These are phyloP conservation scores for Heliconius charithonia DNA, from an alignment of 2,888 invertebrate species.

Conservation along the genomic window DNA sequence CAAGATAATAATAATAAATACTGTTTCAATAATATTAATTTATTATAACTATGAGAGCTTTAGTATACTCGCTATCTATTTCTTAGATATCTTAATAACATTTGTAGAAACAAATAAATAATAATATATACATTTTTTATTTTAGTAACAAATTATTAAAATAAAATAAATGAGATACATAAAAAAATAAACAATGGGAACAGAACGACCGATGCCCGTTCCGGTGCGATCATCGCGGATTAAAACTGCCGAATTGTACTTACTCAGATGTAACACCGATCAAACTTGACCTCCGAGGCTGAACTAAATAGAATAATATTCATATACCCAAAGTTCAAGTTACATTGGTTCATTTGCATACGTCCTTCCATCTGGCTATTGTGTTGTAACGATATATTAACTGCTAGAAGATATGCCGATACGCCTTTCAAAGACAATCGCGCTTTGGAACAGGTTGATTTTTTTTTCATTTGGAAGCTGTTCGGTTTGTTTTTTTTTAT, in stretches of 20 bases:
- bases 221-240: conserved; percentile 75
- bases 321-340: conserved; percentile 52
- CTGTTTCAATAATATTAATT: too few species aligned
- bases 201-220: conserved; percentile 63
- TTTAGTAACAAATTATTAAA: neutral
- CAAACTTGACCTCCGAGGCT: conserved; percentile 44
- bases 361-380: conserved; percentile 71
- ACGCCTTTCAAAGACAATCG: conserved; percentile 53
- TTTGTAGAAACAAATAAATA: too few species aligned
- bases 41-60: too few species aligned
- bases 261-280: conserved; percentile 63
- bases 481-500: neutral
- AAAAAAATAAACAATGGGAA: conserved; percentile 57
- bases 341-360: conserved; percentile 63
- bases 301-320: conserved; percentile 45
- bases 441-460: conserved; percentile 12
- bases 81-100: too few species aligned
- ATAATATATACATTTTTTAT: too few species aligned
- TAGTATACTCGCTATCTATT: too few species aligned
- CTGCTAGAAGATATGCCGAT: conserved; percentile 58
- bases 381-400: conserved; percentile 67
- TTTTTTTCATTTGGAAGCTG: conserved; percentile 1
- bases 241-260: conserved; percentile 73
- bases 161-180: neutral
- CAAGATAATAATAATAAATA: too few species aligned